Evolutionary conservation across 2,888 invertebrate genomes (phyloP).

Genomic region (Parthenolecanium corni): DNA sequence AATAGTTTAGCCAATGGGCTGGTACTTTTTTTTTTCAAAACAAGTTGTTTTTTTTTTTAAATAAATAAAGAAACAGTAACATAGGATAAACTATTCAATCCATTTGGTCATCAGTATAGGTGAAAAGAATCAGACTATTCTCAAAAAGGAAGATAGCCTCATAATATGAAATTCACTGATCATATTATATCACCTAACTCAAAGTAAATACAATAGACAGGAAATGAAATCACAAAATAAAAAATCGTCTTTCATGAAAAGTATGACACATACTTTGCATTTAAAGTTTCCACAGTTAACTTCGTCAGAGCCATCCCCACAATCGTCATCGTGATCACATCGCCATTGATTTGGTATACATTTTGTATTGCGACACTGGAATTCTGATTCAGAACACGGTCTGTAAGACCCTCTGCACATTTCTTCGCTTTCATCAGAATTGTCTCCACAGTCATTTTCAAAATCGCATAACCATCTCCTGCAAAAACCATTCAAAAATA

Average conservation of each 20-base stretch:
- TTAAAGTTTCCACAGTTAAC: constrained; percentile 66
- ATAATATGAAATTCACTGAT: too few species aligned
- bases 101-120: too few species aligned
- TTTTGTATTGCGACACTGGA: constrained; percentile 74
- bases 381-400: constrained; percentile 87
- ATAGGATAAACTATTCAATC: too few species aligned
- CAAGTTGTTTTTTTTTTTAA: too few species aligned
- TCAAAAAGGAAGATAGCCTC: too few species aligned
- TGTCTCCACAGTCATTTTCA: constrained; percentile 92
- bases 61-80: too few species aligned
- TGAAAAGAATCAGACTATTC: too few species aligned
- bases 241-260: background rate
- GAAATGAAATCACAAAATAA: background rate
- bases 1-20: too few species aligned
- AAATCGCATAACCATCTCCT: constrained; percentile 88
- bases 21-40: too few species aligned
- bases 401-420: constrained; percentile 67
- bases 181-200: too few species aligned
- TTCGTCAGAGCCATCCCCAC: constrained; percentile 89
- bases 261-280: constrained; percentile 54
- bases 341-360: constrained; percentile 87
- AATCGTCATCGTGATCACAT: constrained; percentile 94
- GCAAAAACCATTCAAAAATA: background rate
- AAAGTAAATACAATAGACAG: background rate
- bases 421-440: constrained; percentile 72